These are phyloP conservation scores for Stramonita haemastoma DNA, from an alignment of 2,888 invertebrate species.

Conservation along the genomic window DNA sequence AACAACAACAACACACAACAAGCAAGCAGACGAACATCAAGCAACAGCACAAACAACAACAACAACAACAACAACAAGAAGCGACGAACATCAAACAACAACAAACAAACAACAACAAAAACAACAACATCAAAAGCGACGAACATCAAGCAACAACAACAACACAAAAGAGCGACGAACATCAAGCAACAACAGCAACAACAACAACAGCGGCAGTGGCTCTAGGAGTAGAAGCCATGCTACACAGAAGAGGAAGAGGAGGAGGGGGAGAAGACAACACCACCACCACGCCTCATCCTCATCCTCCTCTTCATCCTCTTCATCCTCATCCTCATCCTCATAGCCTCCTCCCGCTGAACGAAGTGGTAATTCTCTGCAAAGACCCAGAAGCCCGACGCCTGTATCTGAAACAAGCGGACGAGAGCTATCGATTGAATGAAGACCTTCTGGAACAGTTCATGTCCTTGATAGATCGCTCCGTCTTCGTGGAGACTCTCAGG, in stretches of 20 bases:
- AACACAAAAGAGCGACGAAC: neutral
- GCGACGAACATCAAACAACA: no score
- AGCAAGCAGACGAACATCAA: no score
- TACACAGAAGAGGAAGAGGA: neutral
- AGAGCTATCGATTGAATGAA: neutral
- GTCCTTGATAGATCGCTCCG: neutral
- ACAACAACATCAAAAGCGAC: no score
- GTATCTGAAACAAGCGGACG: constrained; percentile 7
- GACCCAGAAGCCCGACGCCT: neutral
- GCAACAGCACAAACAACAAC: no score
- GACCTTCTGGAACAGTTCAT: neutral
- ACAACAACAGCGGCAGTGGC: no score
- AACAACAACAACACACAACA: no score
- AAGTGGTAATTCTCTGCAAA: constrained; percentile 29
- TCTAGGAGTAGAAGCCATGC: neutral
- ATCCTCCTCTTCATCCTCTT: no score
- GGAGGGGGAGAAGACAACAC: no score
- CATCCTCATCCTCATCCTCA: no score
- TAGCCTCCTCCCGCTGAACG: neutral
- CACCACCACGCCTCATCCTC: no score
- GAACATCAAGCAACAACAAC: no score
- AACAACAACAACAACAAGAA: no score
- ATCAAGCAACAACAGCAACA: neutral
- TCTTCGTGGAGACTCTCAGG: neutral
- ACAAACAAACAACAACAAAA: neutral